Percentiles rank a stretch among this genome's conserved stretches.
Evolutionary conservation across 1,140 invertebrate genomes (phyloP).

Genomic region (Drosophila albomicans): DNA sequence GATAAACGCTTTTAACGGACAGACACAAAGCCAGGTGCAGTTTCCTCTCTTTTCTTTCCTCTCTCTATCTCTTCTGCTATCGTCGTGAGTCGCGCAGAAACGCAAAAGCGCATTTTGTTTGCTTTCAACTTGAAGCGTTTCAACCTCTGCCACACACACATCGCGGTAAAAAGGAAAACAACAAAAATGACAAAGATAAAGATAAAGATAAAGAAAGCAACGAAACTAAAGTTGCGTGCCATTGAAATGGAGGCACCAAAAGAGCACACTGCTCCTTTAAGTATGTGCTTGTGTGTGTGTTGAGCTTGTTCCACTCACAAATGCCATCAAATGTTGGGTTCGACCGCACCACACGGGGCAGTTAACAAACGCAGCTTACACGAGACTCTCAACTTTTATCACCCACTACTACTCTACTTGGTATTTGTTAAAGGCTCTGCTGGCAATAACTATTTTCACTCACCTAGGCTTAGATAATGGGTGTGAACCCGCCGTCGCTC

Average conservation of each 20-base stretch:
- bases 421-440: conserved; percentile 21
- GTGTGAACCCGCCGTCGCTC: conserved; percentile 35
- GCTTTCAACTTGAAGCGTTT: conserved; percentile 57
- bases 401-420: conserved; percentile 49
- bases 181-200: conserved; percentile 32
- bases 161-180: conserved; percentile 25
- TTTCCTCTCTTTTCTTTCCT: too few relatives aligned
- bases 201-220: conserved; percentile 30
- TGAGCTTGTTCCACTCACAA: conserved; percentile 4
- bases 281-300: neutral
- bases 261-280: neutral
- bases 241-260: neutral
- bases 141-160: conserved; percentile 38
- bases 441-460: conserved; percentile 9
- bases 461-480: conserved; percentile 24
- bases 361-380: conserved; percentile 43
- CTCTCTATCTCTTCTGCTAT: too few relatives aligned
- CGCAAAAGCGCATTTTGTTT: conserved; percentile 74
- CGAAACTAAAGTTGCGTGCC: conserved; percentile 18
- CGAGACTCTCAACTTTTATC: conserved; percentile 73
- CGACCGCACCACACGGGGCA: conserved; percentile 31
- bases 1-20: conserved; percentile 58
- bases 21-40: conserved; percentile 51
- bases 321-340: conserved; percentile 25
- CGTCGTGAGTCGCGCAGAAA: neutral